Percentiles rank a stretch among this genome's conserved stretches.
phyloP scores from a whole-genome alignment of 2,888 invertebrate genomes.

The Furcula furcula region DNA sequence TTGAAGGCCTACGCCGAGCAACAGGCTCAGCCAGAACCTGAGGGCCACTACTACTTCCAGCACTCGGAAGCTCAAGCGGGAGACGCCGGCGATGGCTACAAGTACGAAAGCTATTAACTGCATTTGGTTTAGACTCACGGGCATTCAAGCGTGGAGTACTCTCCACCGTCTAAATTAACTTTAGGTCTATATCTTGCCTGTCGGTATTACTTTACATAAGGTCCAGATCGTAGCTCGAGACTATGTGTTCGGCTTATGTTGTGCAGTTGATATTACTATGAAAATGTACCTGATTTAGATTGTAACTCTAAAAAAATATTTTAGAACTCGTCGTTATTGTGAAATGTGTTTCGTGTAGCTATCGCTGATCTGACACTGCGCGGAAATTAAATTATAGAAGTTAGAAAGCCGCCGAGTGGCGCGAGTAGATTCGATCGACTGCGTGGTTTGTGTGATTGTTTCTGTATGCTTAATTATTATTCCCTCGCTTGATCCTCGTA shows the following conservation, averaged over 20 bases:
- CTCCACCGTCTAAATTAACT: slow-evolving; percentile 43
- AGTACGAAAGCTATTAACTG: slow-evolving; percentile 64
- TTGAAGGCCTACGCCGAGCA: slow-evolving; percentile 62
- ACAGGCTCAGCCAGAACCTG: slow-evolving; percentile 48
- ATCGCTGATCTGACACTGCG: slow-evolving; percentile 15
- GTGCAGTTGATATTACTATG: slow-evolving; percentile 39
- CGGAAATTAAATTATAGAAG: slow-evolving; percentile 33
- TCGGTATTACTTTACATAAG: slow-evolving; percentile 41
- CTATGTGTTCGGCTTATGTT: slow-evolving; percentile 41
- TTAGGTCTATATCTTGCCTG: slow-evolving; percentile 64
- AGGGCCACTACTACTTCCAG: slow-evolving; percentile 56
- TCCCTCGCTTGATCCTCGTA: slow-evolving; percentile 50
- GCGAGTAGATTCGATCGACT: slow-evolving; percentile 32
- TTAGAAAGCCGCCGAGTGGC: slow-evolving; percentile 35
- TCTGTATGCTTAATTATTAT: slow-evolving; percentile 38
- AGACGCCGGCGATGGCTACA: slow-evolving; percentile 63
- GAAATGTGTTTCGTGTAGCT: slow-evolving; percentile 32
- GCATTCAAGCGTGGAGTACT: slow-evolving; percentile 40
- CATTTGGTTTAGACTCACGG: slow-evolving; percentile 37
- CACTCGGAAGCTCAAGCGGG: slow-evolving; percentile 53
- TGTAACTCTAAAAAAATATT: slow-evolving; percentile 45
- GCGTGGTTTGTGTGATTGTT: slow-evolving; percentile 36
- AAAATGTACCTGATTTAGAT: slow-evolving; percentile 72
- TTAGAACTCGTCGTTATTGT: slow-evolving; percentile 45
- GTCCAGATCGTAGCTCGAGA: slow-evolving; percentile 33